These are phyloP conservation scores for Spinus pinus DNA, from an alignment of 2,797 vertebrate species.

Conservation along the genomic window DNA sequence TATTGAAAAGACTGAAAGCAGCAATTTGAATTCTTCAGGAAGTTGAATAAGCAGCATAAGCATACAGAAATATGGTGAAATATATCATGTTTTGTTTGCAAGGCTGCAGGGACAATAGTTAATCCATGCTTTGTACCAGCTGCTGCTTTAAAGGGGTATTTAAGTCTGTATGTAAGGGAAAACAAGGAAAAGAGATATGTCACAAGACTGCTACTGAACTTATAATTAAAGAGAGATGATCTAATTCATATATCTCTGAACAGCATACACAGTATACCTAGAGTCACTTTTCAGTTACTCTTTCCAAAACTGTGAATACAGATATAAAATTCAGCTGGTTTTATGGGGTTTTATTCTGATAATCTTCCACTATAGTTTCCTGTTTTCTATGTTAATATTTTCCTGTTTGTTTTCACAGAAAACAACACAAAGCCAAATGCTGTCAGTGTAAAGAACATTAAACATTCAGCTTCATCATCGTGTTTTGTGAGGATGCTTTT, in stretches of 20 bases:
- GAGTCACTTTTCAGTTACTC: background rate
- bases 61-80: background rate
- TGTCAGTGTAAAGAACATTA: background rate
- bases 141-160: background rate
- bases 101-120: background rate
- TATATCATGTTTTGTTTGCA: fast-evolving
- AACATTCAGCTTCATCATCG: background rate
- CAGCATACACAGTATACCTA: background rate
- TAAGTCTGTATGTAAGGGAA: background rate
- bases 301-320: background rate
- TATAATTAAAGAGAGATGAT: background rate
- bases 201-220: background rate
- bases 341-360: background rate
- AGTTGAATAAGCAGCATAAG: background rate
- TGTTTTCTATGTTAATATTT: background rate
- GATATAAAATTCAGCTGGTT: background rate
- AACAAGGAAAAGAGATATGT: background rate
- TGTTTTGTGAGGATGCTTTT: background rate
- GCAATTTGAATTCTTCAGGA: background rate
- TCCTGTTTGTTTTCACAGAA: background rate
- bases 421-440: background rate
- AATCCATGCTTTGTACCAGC: fast-evolving
- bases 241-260: background rate
- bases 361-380: background rate
- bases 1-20: background rate